Evolutionary conservation across 2,797 vertebrate species (phyloP), one percentile per base, ranked within the genome.

Genomic region (Podarcis lilfordi): DNA sequence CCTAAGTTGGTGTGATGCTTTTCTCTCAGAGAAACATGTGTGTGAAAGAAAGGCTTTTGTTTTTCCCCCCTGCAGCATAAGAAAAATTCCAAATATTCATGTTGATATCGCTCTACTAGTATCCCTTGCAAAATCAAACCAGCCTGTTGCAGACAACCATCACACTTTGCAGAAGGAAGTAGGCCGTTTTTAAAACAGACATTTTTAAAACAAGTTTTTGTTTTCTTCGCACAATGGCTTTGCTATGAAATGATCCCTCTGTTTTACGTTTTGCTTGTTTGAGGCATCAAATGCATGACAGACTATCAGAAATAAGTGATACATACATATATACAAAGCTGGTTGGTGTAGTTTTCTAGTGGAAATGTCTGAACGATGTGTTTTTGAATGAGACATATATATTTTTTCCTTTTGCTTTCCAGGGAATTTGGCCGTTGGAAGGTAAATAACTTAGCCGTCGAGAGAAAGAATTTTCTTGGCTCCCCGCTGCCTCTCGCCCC

Each of bases 391-490:
- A 15, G 13, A 50, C 50, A 50, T 50, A 50, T 50, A 11, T 50
- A 10, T 95, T 98, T 96, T 59, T n/a, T 96, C 71, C 59, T 69
- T 59, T 96, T 96, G 87, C 92, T 94, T 98, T 96, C 88, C 96
- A 99, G 99, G 95, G 98, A 99, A 96, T 99, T 99, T 95, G 99
- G 98, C 78, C 98, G 99, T 95, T 99, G 99, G 99, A 99, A 99
- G 96, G 99, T 99, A 96, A 99, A 98, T 96, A 99, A 99, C 93
- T 96, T 99, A 92, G 99, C 98, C 1, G 98, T 99, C 84, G 99
- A 99, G 89, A 97, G 98, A 93, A 98, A 98, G 96, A 98, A 99
- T 95, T 99, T 99, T 95, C 97, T 99, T 84, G 98, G 98, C 87
- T 98, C 98, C 80, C 98, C 98, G 4, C 95, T 99, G 95, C 98